Percentiles rank a stretch among this genome's conserved stretches.
These are phyloP conservation scores for Lathamus discolor DNA, from an alignment of 2,113 vertebrate species.

Conservation along the genomic window DNA sequence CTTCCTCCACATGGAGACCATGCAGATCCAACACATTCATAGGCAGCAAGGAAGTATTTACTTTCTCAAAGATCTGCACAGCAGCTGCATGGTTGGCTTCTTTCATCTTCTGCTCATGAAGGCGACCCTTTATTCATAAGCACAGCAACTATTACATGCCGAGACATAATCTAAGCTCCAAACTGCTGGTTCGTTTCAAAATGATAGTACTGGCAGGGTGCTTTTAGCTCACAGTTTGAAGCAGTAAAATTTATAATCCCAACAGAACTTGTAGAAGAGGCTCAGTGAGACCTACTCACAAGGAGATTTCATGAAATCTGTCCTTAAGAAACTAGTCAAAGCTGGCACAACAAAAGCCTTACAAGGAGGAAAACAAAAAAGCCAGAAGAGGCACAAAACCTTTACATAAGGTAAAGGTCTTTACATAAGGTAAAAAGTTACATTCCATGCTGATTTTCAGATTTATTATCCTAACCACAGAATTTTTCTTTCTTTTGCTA, in stretches of 20 bases:
- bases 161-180: neutral
- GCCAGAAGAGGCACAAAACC: neutral
- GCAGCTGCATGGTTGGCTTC: slow-evolving; percentile 92
- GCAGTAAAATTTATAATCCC: neutral
- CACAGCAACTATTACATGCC: neutral
- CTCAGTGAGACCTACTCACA: neutral
- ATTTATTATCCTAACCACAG: neutral
- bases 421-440: neutral
- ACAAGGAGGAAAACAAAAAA: neutral
- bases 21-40: slow-evolving; percentile 94
- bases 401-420: neutral
- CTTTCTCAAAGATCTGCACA: slow-evolving; percentile 88
- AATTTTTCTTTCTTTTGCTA: neutral
- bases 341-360: neutral
- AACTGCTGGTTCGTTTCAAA: neutral
- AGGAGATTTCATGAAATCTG: neutral
- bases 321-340: slow-evolving; percentile 4
- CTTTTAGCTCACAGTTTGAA: slow-evolving; percentile 4
- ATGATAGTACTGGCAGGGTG: neutral
- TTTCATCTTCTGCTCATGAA: slow-evolving; percentile 91
- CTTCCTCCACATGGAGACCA: slow-evolving; percentile 93
- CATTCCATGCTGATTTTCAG: neutral
- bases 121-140: slow-evolving; percentile 81
- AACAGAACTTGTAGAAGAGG: neutral
- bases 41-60: slow-evolving; percentile 89